These are phyloP conservation scores for Spinus olivaceus DNA, from an alignment of 2,797 vertebrate species.

Conservation along the genomic window DNA sequence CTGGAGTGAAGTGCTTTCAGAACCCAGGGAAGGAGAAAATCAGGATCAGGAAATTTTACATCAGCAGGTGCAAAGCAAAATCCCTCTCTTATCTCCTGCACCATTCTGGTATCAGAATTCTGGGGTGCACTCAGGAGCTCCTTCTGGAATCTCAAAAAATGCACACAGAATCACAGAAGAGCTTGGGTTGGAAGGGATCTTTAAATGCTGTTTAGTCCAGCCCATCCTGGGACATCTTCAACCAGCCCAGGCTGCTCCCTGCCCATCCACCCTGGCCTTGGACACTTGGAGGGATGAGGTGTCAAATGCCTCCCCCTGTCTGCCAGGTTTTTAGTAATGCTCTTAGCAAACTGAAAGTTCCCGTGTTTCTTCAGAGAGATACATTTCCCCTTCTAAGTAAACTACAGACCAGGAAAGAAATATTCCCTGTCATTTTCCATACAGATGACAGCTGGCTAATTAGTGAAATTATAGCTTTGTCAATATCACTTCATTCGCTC, in stretches of 20 bases:
- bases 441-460: conserved; percentile 31
- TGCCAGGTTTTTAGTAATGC: not conserved
- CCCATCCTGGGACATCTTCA: not conserved
- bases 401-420: not conserved
- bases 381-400: not conserved
- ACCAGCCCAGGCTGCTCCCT: fast-evolving
- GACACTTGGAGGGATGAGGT: not conserved
- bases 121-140: not conserved
- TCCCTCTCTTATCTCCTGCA: not conserved
- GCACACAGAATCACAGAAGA: fast-evolving
- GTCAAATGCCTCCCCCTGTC: not conserved
- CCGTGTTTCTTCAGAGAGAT: not conserved
- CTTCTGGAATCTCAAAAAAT: not conserved
- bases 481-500: conserved; percentile 9
- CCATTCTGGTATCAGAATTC: fast-evolving
- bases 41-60: not conserved
- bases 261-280: not conserved
- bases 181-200: not conserved
- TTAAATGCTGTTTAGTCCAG: not conserved
- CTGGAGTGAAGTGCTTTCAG: not conserved
- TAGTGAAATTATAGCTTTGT: conserved; percentile 42
- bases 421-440: conserved; percentile 4
- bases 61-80: not conserved
- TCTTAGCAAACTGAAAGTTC: not conserved
- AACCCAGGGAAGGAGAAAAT: not conserved